Evolutionary conservation across 2,797 vertebrate genomes (phyloP).

Genomic region (Lepus townsendii): DNA sequence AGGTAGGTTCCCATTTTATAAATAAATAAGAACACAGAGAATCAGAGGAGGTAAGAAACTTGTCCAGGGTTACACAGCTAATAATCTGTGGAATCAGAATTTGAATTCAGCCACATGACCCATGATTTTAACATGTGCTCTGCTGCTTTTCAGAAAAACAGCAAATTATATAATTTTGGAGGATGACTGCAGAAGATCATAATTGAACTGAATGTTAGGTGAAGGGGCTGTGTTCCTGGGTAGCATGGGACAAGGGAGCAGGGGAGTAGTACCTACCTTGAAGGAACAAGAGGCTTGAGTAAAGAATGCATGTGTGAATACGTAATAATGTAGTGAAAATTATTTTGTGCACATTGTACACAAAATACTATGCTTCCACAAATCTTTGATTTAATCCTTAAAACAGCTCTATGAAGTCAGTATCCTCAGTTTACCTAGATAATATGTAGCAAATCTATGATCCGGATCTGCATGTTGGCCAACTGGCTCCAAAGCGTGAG

Average conservation of each 20-base stretch:
- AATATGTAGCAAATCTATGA: not conserved
- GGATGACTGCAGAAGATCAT: not conserved
- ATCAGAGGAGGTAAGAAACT: not conserved
- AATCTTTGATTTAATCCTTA: not conserved
- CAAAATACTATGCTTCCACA: not conserved
- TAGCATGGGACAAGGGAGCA: not conserved
- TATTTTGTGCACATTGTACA: not conserved
- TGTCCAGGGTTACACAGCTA: not conserved
- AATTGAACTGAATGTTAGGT: not conserved
- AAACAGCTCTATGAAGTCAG: not conserved
- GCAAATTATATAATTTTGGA: not conserved
- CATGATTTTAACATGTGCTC: not conserved
- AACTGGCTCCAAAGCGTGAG: not conserved
- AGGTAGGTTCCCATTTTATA: not conserved
- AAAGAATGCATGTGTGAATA: not conserved
- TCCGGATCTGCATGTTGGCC: not conserved
- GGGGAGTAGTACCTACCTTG: not conserved
- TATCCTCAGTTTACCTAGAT: not conserved
- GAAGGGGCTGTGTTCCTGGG: not conserved
- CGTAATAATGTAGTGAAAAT: not conserved
- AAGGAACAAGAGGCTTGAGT: not conserved
- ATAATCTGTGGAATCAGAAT: not conserved
- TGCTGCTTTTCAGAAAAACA: not conserved
- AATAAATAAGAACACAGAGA: not conserved
- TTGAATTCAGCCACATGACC: not conserved